Base-by-base conservation (phyloP, 1,140 invertebrate genomes). In the Drosophila paulistorum region DNA sequence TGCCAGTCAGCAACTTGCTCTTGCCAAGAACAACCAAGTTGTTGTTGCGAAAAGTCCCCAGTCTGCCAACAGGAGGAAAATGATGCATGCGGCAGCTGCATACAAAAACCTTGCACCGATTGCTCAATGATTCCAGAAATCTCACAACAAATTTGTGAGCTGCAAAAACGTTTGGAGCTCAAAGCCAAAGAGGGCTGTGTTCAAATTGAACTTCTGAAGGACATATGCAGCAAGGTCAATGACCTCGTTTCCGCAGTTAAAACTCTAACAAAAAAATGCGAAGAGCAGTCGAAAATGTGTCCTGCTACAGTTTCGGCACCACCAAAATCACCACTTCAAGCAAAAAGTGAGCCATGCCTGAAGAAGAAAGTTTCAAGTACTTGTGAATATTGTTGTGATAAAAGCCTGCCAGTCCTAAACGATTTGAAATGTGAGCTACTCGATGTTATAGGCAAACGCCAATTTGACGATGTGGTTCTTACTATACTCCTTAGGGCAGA, bases 401-500 rank as follows among this genome's bases (percentile, higher is more conserved):
- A 41, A 5, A 7, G 66, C 1, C 26, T 84, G 0, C 61, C 74
- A 0, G 3, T 83, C 0, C 33, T 81, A 0, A 1, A n/a, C 7
- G 61, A 54, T 7, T 74, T 89, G 30, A 45, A 69, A 0, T 9
- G 17, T 1, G 30, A 71, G n/a, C 35, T 89, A 3, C 51, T 57
- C 26, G 45, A 70, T 2, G 7, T 69, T 0, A 74, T 89, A 5
- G 80, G 77, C 0, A 2, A 26, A 1, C 68, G 74, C 0, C 23
- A n/a, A 1, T 42, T 48, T 3, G 39, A 48, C 0, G 72, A 91
- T 13, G 37, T 87, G 4, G 54, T 80, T 0, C 33, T 91, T 1
- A 73, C 82, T 0, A 54, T 91, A 6, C 57, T 90, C 0, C 48
- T 91, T 14, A 71, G 86, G 7, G 62, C 75, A 3, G 86, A 91